A percentile compares a stretch with the other conserved stretches of the same genome.
Conservation (phyloP, 1,140 invertebrate species). For the Drosophila azteca region DNA sequence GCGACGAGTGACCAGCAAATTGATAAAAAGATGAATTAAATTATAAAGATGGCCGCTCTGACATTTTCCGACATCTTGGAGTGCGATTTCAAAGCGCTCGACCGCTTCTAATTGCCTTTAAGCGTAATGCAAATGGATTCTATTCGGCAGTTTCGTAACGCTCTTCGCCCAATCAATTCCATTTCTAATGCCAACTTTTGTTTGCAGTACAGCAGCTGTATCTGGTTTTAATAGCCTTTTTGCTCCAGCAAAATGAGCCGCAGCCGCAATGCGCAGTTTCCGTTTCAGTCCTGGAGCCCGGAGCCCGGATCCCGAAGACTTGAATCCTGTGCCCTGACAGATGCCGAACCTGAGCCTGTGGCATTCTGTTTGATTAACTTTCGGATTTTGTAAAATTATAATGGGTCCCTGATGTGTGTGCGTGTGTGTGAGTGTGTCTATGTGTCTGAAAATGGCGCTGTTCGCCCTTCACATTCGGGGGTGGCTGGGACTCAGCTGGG, state of each 20-base stretch:
- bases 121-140: slow-evolving; percentile 46
- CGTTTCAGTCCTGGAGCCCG: not conserved
- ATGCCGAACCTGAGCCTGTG: slow-evolving; percentile 17
- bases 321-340: not conserved
- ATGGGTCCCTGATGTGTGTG: slow-evolving; percentile 46
- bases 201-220: slow-evolving; percentile 23
- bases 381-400: slow-evolving; percentile 79
- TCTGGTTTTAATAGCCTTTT: slow-evolving; percentile 33
- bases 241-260: slow-evolving; percentile 39
- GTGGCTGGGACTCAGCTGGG: slow-evolving; percentile 24
- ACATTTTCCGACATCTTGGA: slow-evolving; percentile 12
- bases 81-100: slow-evolving; percentile 35
- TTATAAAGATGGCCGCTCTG: slow-evolving; percentile 47
- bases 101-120: slow-evolving; percentile 50
- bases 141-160: not conserved
- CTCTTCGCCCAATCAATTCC: not conserved
- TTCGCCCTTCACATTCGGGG: slow-evolving; percentile 44
- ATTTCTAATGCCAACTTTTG: slow-evolving; percentile 23
- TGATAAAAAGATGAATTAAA: slow-evolving; percentile 75
- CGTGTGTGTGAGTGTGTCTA: slow-evolving; percentile 10
- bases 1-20: slow-evolving; percentile 50
- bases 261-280: slow-evolving; percentile 60
- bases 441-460: slow-evolving; percentile 67
- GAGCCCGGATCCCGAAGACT: not conserved
- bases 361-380: slow-evolving; percentile 77